phyloP scores from a whole-genome alignment of 2,113 vertebrate species.

The Pollimyrus isidori region DNA sequence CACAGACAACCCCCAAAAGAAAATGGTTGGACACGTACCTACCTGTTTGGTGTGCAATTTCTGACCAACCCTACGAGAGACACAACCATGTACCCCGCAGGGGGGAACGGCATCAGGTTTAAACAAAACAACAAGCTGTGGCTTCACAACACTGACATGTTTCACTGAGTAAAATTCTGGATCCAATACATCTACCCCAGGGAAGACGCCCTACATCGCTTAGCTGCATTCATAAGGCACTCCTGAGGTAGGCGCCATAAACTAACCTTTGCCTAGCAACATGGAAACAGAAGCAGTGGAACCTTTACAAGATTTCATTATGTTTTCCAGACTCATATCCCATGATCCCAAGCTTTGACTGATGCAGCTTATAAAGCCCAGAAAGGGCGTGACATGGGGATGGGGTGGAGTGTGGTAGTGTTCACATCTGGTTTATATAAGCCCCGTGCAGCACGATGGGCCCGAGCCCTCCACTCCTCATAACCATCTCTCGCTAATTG shows the following conservation, averaged over 20 bases:
- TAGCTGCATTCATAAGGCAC: slow-evolving; percentile 1
- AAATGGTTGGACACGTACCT: not conserved
- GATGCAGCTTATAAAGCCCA: slow-evolving; percentile 37
- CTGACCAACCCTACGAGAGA: not conserved
- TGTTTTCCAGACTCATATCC: slow-evolving; percentile 34
- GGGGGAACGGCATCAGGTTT: not conserved
- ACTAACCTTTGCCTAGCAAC: slow-evolving; percentile 33
- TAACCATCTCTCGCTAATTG: slow-evolving; percentile 33
- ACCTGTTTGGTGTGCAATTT: not conserved
- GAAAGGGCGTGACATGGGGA: slow-evolving; percentile 29
- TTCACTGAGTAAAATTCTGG: not conserved
- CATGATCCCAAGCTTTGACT: slow-evolving; percentile 32
- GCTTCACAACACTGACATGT: not conserved
- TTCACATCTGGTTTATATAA: slow-evolving; percentile 45
- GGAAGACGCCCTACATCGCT: not conserved
- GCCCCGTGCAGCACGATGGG: slow-evolving; percentile 19
- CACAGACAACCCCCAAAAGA: not conserved
- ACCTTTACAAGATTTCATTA: slow-evolving; percentile 29
- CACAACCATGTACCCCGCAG: not conserved
- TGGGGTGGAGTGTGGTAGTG: not conserved
- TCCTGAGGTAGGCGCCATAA: slow-evolving; percentile 19
- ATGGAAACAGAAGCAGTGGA: slow-evolving; percentile 24
- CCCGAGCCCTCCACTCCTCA: slow-evolving; percentile 26
- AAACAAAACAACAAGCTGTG: not conserved
- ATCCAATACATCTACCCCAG: not conserved